Base-by-base conservation (phyloP, 1,140 invertebrate species). In the Caenorhabditis remanei region DNA sequence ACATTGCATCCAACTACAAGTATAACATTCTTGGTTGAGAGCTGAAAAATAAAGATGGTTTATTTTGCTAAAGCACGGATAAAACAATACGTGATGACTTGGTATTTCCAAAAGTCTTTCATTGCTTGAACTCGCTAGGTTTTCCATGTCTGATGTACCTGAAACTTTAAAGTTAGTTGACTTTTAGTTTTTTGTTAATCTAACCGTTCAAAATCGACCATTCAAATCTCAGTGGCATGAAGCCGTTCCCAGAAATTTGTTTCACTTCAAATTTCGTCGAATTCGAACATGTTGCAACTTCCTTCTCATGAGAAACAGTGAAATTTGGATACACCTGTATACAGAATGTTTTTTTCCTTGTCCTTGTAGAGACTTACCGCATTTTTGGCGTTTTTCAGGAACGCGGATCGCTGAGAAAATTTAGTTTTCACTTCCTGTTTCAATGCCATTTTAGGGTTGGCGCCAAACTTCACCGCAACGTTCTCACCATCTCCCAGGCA, bases 241-340 rank as follows among this genome's bases (percentile, higher is more conserved):
- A 79, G 11, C 71, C 71, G 46, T 79, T 79, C 21, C 71, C 71
- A 11, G 71, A 79, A 13, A 79, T 79, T 11, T 79, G 71, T 50
- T 79, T 79, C n/a, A 79, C 71, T 79, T 79, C 71, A n/a, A 79
- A 79, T n/a, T 48, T 79, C 53, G 71, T 50, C 3, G 71, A 79
- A 50, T 79, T 79, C n/a, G 71, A 79, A 79, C 71, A 79, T 11
- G 71, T 50, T 24, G 71, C 71, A 7, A 79, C 71, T 79, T 48
- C 71, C 13, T 79, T 79, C 9, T 79, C 71, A 50, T 79, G 71
- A 24, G 71, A 79, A 13, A 79, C 71, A 53, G 71, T 79, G 40
- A 79, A 79, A n/a, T 79, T 79, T 50, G 71, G 71, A n/a, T 79
- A 79, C 46, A 79, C 71, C 71, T 79, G 71, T 21, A 63, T 8